phyloP scores from a whole-genome alignment of 2,888 invertebrate species.

The Beris chalybata region DNA sequence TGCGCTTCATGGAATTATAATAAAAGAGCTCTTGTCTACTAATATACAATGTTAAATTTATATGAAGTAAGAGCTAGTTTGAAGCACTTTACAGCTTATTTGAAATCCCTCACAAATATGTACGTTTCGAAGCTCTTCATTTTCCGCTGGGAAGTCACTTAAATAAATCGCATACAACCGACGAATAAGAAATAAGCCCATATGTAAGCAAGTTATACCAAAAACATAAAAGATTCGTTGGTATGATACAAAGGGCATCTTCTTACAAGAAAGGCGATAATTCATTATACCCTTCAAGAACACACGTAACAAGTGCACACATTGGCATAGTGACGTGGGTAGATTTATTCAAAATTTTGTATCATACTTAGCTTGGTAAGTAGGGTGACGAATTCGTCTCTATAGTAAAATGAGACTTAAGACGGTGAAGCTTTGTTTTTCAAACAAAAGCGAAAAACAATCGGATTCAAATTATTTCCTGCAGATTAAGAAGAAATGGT shows the following conservation, averaged over 20 bases:
- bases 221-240: conserved; percentile 11
- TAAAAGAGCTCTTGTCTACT: too few relatives aligned
- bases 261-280: conserved; percentile 26
- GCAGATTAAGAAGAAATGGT: too few relatives aligned
- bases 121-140: too few relatives aligned
- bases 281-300: conserved; percentile 27
- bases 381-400: conserved; percentile 14
- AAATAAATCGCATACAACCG: conserved; percentile 2
- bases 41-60: too few relatives aligned
- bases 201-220: conserved; percentile 18
- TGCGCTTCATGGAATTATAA: too few relatives aligned
- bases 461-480: too few relatives aligned
- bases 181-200: conserved; percentile 9
- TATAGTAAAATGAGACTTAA: conserved; percentile 11
- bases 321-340: not conserved
- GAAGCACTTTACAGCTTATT: too few relatives aligned
- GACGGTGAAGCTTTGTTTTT: too few relatives aligned
- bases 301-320: conserved; percentile 23
- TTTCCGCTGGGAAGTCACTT: not conserved
- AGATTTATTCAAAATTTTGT: not conserved
- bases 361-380: conserved; percentile 1
- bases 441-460: too few relatives aligned
- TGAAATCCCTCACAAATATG: too few relatives aligned
- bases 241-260: conserved; percentile 22
- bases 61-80: too few relatives aligned